phyloP scores from a whole-genome alignment of 2,797 vertebrate species.

The Megalops cyprinoides region DNA sequence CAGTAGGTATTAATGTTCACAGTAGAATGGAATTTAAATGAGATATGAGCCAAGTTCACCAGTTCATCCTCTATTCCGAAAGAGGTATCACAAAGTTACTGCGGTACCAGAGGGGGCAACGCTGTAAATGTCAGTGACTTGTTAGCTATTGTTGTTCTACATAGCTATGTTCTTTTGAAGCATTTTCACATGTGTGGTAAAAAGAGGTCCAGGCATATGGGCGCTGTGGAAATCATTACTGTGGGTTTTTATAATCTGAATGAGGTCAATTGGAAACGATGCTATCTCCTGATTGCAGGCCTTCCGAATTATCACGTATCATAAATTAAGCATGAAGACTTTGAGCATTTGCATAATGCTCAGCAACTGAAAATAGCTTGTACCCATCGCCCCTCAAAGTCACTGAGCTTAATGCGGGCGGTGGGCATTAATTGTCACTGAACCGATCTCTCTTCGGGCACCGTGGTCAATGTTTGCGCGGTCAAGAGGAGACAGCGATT shows the following conservation, averaged over 20 bases:
- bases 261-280: conserved; percentile 48
- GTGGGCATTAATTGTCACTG: conserved; percentile 31
- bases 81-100: not conserved
- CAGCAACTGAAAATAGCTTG: conserved; percentile 60
- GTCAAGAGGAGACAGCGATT: not conserved
- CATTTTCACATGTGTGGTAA: not conserved
- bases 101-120: not conserved
- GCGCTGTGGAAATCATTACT: not conserved
- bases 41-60: conserved; percentile 18
- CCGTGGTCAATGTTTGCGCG: not conserved
- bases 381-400: conserved; percentile 20
- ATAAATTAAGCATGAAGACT: conserved; percentile 68
- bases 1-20: conserved; percentile 31
- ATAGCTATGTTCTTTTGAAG: not conserved
- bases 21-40: conserved; percentile 31
- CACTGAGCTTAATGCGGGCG: conserved; percentile 25
- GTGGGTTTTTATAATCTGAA: conserved; percentile 12
- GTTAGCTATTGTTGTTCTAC: not conserved
- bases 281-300: conserved; percentile 49
- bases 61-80: conserved; percentile 13
- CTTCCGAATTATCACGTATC: conserved; percentile 45
- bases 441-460: conserved; percentile 9
- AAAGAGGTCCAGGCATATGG: not conserved
- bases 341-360: conserved; percentile 66
- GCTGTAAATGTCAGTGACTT: not conserved